These are phyloP conservation scores for Aurelia aurita complex sp. Pacific DNA, from an alignment of 30 jellyfish, hydroid and myxozoan species.

Conservation along the genomic window DNA sequence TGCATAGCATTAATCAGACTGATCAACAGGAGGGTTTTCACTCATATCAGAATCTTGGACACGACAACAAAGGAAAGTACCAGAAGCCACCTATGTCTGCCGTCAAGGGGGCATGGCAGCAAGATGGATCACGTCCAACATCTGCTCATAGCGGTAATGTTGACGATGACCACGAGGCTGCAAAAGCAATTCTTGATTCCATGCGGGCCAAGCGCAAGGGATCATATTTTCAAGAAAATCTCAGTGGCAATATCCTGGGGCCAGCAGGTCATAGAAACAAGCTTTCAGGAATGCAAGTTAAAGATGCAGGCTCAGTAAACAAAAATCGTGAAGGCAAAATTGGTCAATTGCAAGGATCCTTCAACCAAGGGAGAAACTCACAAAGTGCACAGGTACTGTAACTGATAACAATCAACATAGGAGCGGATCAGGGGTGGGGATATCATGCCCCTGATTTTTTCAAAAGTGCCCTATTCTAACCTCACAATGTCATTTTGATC, in stretches of 20 bases:
- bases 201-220: constrained; percentile 20
- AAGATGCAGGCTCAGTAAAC: constrained; percentile 44
- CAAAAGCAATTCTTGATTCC: constrained; percentile 21
- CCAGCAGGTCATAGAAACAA: constrained; percentile 5
- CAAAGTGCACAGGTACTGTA: not conserved
- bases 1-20: constrained; percentile 8
- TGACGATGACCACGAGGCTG: constrained; percentile 26
- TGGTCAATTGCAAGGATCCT: constrained; percentile 17
- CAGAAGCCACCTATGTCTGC: constrained; percentile 30
- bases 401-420: not conserved
- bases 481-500: no score
- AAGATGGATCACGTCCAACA: constrained; percentile 4
- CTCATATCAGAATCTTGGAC: no score
- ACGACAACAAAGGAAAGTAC: constrained; percentile 12
- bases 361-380: not conserved
- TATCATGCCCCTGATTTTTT: no score
- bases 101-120: constrained; percentile 53
- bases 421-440: no score
- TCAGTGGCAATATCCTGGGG: not conserved
- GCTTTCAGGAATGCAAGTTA: not conserved
- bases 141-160: not conserved
- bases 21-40: not conserved
- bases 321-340: constrained; percentile 27
- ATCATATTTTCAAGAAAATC: not conserved
- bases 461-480: no score